These are phyloP conservation scores for Conistra vaccinii DNA, from an alignment of 2,888 invertebrate species.

Conservation along the genomic window DNA sequence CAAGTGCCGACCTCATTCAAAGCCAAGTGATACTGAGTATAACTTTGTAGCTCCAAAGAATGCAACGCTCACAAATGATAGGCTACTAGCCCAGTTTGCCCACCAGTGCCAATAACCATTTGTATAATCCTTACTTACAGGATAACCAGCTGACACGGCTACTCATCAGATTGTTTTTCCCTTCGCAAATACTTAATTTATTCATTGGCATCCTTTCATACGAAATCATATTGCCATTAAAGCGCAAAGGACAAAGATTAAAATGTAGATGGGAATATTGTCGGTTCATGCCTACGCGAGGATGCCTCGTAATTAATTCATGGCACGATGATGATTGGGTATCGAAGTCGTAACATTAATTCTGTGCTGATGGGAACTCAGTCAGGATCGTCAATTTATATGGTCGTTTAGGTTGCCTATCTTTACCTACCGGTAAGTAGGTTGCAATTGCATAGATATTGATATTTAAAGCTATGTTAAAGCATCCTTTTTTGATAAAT, in stretches of 20 bases:
- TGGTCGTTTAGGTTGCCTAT: slow-evolving; percentile 14
- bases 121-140: slow-evolving; percentile 52
- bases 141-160: slow-evolving; percentile 49
- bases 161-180: slow-evolving; percentile 59
- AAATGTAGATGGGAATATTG: slow-evolving; percentile 57
- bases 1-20: slow-evolving; percentile 5
- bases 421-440: slow-evolving; percentile 36
- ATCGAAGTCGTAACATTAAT: slow-evolving; percentile 57
- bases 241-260: slow-evolving; percentile 61
- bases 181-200: slow-evolving; percentile 61
- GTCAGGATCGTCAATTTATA: slow-evolving; percentile 28
- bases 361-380: slow-evolving; percentile 51
- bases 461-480: slow-evolving; percentile 6
- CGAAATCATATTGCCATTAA: slow-evolving; percentile 59
- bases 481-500: slow-evolving; percentile 14
- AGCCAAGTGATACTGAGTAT: slow-evolving; percentile 7
- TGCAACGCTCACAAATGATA: slow-evolving; percentile 57
- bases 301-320: slow-evolving; percentile 43
- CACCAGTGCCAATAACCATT: slow-evolving; percentile 52
- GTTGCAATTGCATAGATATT: slow-evolving; percentile 10
- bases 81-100: slow-evolving; percentile 36
- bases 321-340: slow-evolving; percentile 46
- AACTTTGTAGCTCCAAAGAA: slow-evolving; percentile 51
- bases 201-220: slow-evolving; percentile 61
- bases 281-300: slow-evolving; percentile 49